Percentiles rank a stretch among this genome's conserved stretches.
Evolutionary conservation across 2,797 vertebrate species (phyloP).

Genomic region (Acipenser transmontanus): DNA sequence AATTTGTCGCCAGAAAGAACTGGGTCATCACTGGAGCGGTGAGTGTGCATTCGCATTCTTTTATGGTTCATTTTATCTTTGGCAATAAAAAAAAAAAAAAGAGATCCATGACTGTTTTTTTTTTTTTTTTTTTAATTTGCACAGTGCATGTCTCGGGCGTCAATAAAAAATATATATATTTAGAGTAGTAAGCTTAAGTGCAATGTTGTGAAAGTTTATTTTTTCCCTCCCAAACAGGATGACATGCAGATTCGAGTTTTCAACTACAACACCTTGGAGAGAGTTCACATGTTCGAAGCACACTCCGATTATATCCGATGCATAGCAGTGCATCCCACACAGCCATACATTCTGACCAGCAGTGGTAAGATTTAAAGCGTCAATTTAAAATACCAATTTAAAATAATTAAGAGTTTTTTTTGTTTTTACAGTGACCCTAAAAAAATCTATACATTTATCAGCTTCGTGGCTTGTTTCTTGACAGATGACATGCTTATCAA

Average conservation of each 20-base stretch:
- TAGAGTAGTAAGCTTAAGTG: too few relatives aligned
- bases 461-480: slow-evolving; percentile 20
- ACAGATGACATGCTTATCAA: slow-evolving; percentile 98
- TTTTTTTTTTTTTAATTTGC: too few relatives aligned
- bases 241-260: slow-evolving; percentile 98
- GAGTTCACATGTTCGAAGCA: slow-evolving; percentile 96
- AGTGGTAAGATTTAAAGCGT: slow-evolving; percentile 66
- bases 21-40: slow-evolving; percentile 98
- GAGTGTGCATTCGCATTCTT: slow-evolving; percentile 41
- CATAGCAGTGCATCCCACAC: slow-evolving; percentile 94
- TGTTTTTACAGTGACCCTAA: too few relatives aligned
- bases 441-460: too few relatives aligned
- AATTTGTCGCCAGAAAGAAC: slow-evolving; percentile 95
- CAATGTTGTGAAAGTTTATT: too few relatives aligned
- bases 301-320: slow-evolving; percentile 97
- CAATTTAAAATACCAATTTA: too few relatives aligned
- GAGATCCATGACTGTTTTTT: too few relatives aligned
- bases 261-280: slow-evolving; percentile 95
- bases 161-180: too few relatives aligned
- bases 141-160: too few relatives aligned
- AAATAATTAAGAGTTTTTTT: too few relatives aligned
- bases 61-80: too few relatives aligned
- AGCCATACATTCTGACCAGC: slow-evolving; percentile 96
- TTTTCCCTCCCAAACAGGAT: slow-evolving; percentile 58
- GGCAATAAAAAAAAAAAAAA: too few relatives aligned